Evolutionary conservation across 2,113 vertebrate species (phyloP).

Genomic region (Callipepla squamata): DNA sequence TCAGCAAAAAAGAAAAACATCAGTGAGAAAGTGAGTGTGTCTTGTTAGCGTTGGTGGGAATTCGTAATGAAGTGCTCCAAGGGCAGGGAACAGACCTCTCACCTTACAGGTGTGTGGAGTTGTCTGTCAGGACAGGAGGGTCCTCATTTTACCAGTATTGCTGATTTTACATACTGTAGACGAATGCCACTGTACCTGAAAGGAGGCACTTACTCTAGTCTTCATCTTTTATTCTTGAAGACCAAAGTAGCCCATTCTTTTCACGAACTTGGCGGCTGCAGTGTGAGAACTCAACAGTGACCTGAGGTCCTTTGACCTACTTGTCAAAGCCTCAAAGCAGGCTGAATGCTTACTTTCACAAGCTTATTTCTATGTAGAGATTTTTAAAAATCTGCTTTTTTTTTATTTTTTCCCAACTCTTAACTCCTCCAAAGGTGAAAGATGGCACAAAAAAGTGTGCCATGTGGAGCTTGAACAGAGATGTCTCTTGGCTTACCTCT

Average conservation of each 20-base stretch:
- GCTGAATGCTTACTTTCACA: neutral
- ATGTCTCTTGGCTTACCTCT: neutral
- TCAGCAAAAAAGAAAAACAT: neutral
- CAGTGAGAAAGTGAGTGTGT: neutral
- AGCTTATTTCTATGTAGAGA: neutral
- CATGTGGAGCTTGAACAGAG: neutral
- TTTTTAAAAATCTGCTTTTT: neutral
- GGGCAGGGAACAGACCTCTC: neutral
- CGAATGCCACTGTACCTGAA: neutral
- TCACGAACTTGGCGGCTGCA: neutral
- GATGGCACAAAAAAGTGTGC: no score
- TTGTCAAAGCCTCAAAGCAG: neutral
- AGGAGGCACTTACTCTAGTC: neutral
- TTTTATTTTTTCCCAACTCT: neutral
- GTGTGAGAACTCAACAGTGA: accelerated
- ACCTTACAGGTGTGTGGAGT: neutral
- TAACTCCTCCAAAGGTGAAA: neutral
- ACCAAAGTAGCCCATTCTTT: neutral
- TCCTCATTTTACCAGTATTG: neutral
- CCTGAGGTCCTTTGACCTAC: neutral
- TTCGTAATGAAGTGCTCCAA: neutral
- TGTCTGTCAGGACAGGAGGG: neutral
- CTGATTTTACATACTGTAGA: neutral
- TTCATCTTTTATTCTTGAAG: neutral
- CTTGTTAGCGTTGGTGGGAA: neutral